Evolutionary conservation across 1,140 invertebrate species (phyloP).

Genomic region (Saccostrea cuccullata): DNA sequence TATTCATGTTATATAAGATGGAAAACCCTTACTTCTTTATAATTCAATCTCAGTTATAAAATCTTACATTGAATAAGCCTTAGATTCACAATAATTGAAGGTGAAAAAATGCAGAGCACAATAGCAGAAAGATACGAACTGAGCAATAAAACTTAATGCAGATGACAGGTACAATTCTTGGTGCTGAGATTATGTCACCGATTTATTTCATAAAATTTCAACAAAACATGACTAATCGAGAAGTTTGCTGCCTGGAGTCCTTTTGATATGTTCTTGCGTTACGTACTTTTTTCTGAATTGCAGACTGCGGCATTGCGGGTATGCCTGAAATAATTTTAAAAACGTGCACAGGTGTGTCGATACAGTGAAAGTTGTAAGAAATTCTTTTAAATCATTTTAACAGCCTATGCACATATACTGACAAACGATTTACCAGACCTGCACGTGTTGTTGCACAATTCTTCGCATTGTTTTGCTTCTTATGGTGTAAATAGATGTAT

Average conservation of each 20-base stretch:
- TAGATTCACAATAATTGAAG: neutral
- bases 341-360: neutral
- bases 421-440: neutral
- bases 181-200: constrained; percentile 1
- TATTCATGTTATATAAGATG: neutral
- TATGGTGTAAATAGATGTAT: neutral
- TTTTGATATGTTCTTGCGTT: neutral
- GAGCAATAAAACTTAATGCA: neutral
- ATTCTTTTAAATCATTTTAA: no score
- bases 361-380: no score
- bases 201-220: neutral
- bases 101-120: neutral
- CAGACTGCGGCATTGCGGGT: neutral
- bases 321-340: neutral
- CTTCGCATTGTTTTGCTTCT: neutral
- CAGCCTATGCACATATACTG: no score
- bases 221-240: neutral
- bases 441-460: constrained; percentile 20
- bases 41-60: neutral
- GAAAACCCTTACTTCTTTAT: neutral
- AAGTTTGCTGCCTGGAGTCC: neutral
- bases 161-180: neutral
- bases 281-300: neutral
- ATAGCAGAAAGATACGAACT: neutral
- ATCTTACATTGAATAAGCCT: neutral